Base-by-base conservation (phyloP, 2,113 vertebrate species). In the Sialia sialis region DNA sequence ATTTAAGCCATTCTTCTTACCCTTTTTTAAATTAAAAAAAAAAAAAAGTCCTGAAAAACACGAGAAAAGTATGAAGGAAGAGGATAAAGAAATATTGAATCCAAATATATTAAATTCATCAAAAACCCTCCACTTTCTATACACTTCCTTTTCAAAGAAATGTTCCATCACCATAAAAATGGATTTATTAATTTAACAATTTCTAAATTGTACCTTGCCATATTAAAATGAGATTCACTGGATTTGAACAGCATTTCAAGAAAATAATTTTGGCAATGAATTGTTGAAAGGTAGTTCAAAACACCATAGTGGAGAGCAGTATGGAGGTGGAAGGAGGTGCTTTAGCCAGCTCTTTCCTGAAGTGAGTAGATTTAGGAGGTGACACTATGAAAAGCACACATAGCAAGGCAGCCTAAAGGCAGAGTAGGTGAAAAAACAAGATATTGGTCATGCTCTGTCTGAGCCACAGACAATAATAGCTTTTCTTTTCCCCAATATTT, bases 341-440 rank as follows among this genome's bases (percentile, higher is more conserved):
- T 83, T 83, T 56, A 73, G n/a, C 62, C 7, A 46, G 2, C 32
- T 67, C 43, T 44, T 84, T 72, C 34, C 41, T 79, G 46, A 60
- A 49, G 9, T 4, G 29, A 82, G 29, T 41, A 44, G 44, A 30
- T 78, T 64, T 44, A 79, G 52, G 62, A 48, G 22, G 14, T 30
- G 30, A n/a, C 26, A 22, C 19, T 69, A 34, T 6, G 4, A 58
- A 54, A 84, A 78, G n/a, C 3, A 1, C 7, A 23, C 0, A 0
- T 22, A 60, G 44, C 52, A 63, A 72, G 23, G 41, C 52, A 82
- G 29, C 32, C 55, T 73, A 41, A 66, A 94, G 63, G 29, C 9
- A 60, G 62, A 87, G 18, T 8, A 84, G 16, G 38, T 68, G 62
- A 84, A 80, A 87, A 27, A 83, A 64, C 14, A 92, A 66, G n/a